These are phyloP conservation scores for Nanger granti DNA, from an alignment of 2,113 vertebrate genomes.

Conservation along the genomic window DNA sequence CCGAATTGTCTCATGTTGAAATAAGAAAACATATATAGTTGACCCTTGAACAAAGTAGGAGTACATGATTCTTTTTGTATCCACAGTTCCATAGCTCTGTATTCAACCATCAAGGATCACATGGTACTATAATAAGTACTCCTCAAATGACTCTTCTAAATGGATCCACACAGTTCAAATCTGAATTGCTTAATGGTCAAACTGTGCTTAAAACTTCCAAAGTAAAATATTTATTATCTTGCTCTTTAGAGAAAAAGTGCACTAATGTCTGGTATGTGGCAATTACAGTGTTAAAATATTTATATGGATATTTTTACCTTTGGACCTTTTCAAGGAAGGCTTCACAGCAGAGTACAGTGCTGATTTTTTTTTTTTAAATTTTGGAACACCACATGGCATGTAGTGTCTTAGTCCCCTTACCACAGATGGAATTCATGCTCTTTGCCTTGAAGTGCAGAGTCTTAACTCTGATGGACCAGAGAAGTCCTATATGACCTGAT, in stretches of 20 bases:
- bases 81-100: neutral
- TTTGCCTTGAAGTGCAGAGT: neutral
- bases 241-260: neutral
- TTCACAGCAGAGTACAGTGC: neutral
- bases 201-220: neutral
- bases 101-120: neutral
- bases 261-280: neutral
- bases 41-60: neutral
- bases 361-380: neutral
- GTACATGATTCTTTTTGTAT: neutral
- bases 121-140: neutral
- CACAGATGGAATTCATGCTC: fast-evolving
- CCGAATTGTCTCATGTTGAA: neutral
- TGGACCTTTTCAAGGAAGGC: neutral
- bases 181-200: neutral
- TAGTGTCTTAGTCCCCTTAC: neutral
- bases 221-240: neutral
- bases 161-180: neutral
- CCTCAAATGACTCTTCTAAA: neutral
- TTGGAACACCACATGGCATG: neutral
- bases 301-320: neutral
- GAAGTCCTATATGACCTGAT: neutral
- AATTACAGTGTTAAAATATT: neutral
- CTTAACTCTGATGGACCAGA: neutral
- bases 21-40: neutral